Evolutionary conservation across 2,797 vertebrate genomes (phyloP).

Genomic region (Acrocephalus scirpaceus): DNA sequence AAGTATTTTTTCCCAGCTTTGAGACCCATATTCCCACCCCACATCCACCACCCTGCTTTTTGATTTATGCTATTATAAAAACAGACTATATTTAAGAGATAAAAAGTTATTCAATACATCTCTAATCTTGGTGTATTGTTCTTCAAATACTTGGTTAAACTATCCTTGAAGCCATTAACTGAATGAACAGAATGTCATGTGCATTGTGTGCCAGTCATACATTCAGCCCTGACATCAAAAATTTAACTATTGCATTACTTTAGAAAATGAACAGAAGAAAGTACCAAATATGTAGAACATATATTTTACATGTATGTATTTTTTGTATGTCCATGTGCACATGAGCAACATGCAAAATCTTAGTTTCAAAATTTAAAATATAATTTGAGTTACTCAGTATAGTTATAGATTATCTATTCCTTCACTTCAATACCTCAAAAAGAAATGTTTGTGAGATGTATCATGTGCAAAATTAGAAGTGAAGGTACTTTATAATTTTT

Average conservation of each 20-base stretch:
- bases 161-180: neutral
- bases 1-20: neutral
- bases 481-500: neutral
- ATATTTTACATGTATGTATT: neutral
- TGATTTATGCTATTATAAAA: neutral
- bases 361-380: neutral
- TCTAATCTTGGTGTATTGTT: neutral
- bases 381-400: rapidly evolving
- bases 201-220: neutral
- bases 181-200: neutral
- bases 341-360: neutral
- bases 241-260: neutral
- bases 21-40: neutral
- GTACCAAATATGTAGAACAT: neutral
- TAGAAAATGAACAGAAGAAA: neutral
- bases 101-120: neutral
- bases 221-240: neutral
- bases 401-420: neutral
- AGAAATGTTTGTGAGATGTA: neutral
- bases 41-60: neutral
- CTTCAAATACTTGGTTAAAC: neutral
- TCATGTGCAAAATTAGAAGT: neutral
- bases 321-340: neutral
- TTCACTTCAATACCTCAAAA: neutral
- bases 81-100: neutral